These are phyloP conservation scores for Drosophila fuyamai DNA, from an alignment of 1,140 invertebrate genomes.

Conservation along the genomic window DNA sequence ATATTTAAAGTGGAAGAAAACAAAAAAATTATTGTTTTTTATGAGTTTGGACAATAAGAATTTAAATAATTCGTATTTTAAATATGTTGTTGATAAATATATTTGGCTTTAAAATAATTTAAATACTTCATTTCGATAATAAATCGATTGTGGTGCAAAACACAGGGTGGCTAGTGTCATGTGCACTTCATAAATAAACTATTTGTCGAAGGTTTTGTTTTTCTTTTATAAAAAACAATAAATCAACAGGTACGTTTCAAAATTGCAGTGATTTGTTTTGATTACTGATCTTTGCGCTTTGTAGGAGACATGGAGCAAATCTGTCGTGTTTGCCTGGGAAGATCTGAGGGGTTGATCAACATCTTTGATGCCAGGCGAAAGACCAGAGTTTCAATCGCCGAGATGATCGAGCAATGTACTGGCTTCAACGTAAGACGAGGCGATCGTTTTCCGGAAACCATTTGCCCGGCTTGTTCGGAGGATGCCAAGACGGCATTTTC, in stretches of 20 bases:
- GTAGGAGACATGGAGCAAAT: constrained; percentile 12
- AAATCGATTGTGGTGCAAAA: neutral
- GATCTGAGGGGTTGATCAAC: neutral
- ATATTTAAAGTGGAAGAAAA: too few relatives aligned
- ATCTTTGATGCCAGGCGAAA: constrained; percentile 11
- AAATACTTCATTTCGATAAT: neutral
- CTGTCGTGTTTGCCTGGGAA: constrained; percentile 18
- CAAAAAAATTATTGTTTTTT: too few relatives aligned
- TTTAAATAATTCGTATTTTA: too few relatives aligned
- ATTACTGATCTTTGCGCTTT: neutral
- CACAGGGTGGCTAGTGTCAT: neutral
- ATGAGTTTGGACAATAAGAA: too few relatives aligned
- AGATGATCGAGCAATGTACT: constrained; percentile 26
- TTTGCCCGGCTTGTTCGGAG: constrained; percentile 12
- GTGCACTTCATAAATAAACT: neutral
- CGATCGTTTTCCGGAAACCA: constrained; percentile 13
- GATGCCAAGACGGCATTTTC: constrained; percentile 10
- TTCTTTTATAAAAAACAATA: neutral
- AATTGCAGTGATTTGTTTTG: too few relatives aligned
- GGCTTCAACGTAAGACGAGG: constrained; percentile 5
- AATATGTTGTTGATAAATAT: too few relatives aligned
- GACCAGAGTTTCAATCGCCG: constrained; percentile 1
- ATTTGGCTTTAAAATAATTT: neutral
- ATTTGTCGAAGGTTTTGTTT: neutral
- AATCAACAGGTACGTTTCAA: neutral